Evolutionary conservation across 2,888 invertebrate genomes (phyloP).

Genomic region (Netelia inedita): DNA sequence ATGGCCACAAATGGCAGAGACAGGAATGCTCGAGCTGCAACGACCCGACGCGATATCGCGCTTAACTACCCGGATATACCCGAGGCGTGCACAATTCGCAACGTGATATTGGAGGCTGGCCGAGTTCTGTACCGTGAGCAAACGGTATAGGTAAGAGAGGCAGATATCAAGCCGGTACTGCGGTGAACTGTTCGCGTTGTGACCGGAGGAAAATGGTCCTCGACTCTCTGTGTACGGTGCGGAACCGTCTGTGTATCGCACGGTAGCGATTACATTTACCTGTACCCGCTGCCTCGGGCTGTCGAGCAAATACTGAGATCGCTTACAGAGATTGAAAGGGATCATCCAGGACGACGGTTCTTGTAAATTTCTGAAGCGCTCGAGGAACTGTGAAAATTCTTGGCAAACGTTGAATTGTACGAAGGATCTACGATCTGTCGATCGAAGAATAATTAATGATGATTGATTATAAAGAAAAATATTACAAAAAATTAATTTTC

Average conservation of each 20-base stretch:
- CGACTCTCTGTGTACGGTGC: neutral
- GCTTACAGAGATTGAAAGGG: constrained; percentile 1
- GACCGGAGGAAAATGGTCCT: constrained; percentile 52
- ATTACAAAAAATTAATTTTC: neutral
- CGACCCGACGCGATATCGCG: constrained; percentile 48
- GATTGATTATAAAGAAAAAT: too few relatives aligned
- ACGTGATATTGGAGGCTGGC: constrained; percentile 49
- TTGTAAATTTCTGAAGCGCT: neutral
- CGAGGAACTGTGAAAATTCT: too few relatives aligned
- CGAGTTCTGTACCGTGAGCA: neutral
- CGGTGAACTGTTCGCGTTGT: constrained; percentile 18
- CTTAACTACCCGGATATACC: constrained; percentile 48
- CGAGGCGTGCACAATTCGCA: constrained; percentile 25
- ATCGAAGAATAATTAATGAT: too few relatives aligned
- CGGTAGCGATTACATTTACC: neutral
- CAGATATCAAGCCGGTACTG: constrained; percentile 34
- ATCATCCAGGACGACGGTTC: constrained; percentile 19
- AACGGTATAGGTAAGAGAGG: constrained; percentile 25
- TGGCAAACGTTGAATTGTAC: too few relatives aligned
- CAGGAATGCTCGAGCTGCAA: constrained; percentile 39
- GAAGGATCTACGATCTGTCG: too few relatives aligned
- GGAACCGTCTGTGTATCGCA: neutral
- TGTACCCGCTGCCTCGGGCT: constrained; percentile 1
- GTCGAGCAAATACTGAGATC: constrained; percentile 1
- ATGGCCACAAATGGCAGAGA: constrained; percentile 2